Percentiles rank a stretch among this genome's conserved stretches.
Evolutionary conservation across 2,888 invertebrate species (phyloP).

Genomic region (Yponomeuta cagnagella): DNA sequence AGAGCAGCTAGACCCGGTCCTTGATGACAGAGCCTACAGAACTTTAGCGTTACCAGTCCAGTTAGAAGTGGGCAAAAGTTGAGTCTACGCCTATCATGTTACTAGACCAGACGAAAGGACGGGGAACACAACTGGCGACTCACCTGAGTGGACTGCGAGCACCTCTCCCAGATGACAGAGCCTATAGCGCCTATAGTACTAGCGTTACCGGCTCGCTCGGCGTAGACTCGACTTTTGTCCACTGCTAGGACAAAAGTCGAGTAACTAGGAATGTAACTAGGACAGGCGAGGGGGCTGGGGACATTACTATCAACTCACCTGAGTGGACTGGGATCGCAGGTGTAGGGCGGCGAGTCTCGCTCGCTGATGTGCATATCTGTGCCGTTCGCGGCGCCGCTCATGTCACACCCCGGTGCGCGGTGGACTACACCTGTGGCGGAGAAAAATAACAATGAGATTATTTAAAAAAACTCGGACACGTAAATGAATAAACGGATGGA

Average conservation of each 20-base stretch:
- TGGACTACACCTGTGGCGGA: constrained; percentile 54
- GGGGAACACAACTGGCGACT: not conserved
- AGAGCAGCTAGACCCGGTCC: too few relatives aligned
- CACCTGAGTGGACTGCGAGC: constrained; percentile 61
- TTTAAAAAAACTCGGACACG: not conserved
- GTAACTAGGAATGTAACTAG: not conserved
- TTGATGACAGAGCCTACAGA: too few relatives aligned
- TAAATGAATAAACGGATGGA: not conserved
- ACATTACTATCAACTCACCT: constrained; percentile 35
- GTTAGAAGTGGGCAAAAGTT: too few relatives aligned
- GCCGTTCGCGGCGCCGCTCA: constrained; percentile 56
- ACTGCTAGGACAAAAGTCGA: too few relatives aligned
- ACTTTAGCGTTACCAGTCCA: too few relatives aligned
- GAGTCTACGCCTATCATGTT: too few relatives aligned
- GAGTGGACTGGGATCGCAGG: constrained; percentile 67
- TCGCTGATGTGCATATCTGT: constrained; percentile 68
- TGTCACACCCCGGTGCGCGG: constrained; percentile 55
- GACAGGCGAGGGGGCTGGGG: too few relatives aligned
- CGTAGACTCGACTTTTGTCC: too few relatives aligned
- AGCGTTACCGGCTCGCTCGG: too few relatives aligned
- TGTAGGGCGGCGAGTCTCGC: constrained; percentile 52
- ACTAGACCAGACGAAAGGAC: not conserved
- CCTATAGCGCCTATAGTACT: not conserved
- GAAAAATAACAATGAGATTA: not conserved
- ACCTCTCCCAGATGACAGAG: constrained; percentile 41